These are phyloP conservation scores for Callimorpha dominula DNA, from an alignment of 2,888 invertebrate species.

Conservation along the genomic window DNA sequence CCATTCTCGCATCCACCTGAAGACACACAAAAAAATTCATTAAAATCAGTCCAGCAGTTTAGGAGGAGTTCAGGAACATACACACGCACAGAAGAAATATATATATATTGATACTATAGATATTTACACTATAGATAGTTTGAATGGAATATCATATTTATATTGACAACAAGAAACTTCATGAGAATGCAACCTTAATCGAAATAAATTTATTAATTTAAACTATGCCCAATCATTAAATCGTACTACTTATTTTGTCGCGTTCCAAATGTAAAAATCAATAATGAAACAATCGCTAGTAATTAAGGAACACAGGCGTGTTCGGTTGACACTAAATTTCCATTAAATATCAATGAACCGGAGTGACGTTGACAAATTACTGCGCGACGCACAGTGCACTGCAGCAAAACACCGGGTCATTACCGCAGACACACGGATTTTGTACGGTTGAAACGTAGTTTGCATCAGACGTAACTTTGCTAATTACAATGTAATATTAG, in stretches of 20 bases:
- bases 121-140: too few species aligned
- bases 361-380: conserved; percentile 77
- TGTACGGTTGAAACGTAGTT: conserved; percentile 39
- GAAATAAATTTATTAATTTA: conserved; percentile 17
- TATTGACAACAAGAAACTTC: neutral
- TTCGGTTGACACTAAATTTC: conserved; percentile 76
- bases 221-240: conserved; percentile 31
- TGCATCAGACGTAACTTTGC: conserved; percentile 23
- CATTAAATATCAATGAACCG: conserved; percentile 68
- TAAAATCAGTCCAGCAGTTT: too few species aligned
- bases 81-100: too few species aligned
- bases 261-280: conserved; percentile 51
- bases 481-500: conserved; percentile 26
- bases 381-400: conserved; percentile 47
- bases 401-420: conserved; percentile 41
- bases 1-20: too few species aligned
- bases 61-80: too few species aligned
- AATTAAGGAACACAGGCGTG: conserved; percentile 71
- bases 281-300: conserved; percentile 68
- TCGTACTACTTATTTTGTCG: conserved; percentile 13
- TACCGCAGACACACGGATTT: conserved; percentile 43
- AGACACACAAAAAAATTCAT: too few species aligned
- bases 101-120: too few species aligned
- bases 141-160: too few species aligned
- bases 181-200: conserved; percentile 6